Evolutionary conservation across 1,140 invertebrate species (phyloP).

Genomic region (Sitophilus oryzae): DNA sequence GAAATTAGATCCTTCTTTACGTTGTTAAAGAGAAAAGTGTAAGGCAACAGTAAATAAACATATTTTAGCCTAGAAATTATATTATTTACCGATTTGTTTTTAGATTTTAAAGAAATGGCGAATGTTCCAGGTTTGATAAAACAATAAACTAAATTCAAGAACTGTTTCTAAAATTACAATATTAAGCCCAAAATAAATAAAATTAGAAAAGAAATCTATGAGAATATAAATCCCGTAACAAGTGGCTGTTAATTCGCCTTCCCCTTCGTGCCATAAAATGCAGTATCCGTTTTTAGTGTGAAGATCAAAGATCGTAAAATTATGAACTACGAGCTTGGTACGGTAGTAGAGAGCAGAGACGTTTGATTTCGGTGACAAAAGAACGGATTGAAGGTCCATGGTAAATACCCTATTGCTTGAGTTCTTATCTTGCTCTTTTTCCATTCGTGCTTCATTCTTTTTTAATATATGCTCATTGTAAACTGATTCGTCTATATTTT

Average conservation of each 20-base stretch:
- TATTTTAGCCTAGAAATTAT: too few relatives aligned
- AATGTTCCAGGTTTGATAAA: too few relatives aligned
- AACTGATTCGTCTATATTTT: constrained; percentile 15
- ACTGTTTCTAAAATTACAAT: too few relatives aligned
- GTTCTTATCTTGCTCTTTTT: constrained; percentile 27
- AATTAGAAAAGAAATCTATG: too few relatives aligned
- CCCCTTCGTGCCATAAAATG: constrained; percentile 20
- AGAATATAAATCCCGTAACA: too few relatives aligned
- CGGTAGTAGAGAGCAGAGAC: constrained; percentile 18
- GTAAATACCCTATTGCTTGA: constrained; percentile 11
- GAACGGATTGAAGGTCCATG: constrained; percentile 19
- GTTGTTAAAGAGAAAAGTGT: too few relatives aligned
- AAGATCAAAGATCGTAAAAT: constrained; percentile 17
- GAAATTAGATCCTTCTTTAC: too few relatives aligned
- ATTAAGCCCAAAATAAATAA: too few relatives aligned
- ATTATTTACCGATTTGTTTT: too few relatives aligned
- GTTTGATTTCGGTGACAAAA: constrained; percentile 22
- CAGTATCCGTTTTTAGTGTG: constrained; percentile 10
- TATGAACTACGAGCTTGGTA: constrained; percentile 19
- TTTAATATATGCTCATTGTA: constrained; percentile 15
- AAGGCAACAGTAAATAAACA: too few relatives aligned
- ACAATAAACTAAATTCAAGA: too few relatives aligned
- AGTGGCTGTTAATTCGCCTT: constrained; percentile 13
- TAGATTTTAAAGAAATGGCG: too few relatives aligned
- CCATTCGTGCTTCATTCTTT: constrained; percentile 23